phyloP scores from a whole-genome alignment of 1,140 invertebrate genomes.

The Rhopalosiphum maidis region DNA sequence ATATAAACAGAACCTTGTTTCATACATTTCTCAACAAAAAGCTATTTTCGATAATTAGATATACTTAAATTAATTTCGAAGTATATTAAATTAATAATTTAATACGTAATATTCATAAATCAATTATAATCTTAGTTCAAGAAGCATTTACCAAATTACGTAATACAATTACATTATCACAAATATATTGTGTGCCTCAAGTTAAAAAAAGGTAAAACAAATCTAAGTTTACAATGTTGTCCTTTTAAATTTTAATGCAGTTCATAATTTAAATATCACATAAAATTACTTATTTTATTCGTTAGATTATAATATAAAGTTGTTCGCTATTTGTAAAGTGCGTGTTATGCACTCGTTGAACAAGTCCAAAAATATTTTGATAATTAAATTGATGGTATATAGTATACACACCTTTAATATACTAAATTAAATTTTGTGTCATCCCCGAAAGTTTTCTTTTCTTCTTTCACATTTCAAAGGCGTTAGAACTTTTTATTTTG shows the following conservation, averaged over 20 bases:
- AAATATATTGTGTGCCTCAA: neutral
- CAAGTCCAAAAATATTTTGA: neutral
- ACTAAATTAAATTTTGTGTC: constrained; percentile 27
- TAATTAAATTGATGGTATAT: constrained; percentile 3
- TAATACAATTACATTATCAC: neutral
- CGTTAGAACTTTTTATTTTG: neutral
- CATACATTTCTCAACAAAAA: neutral
- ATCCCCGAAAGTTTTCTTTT: neutral
- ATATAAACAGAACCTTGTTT: neutral
- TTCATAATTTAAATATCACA: neutral
- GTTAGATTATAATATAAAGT: neutral
- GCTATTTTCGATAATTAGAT: neutral
- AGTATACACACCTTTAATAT: neutral
- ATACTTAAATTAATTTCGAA: neutral
- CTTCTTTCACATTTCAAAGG: neutral
- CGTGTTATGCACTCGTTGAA: neutral
- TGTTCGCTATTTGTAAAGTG: neutral
- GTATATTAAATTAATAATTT: neutral
- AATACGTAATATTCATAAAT: neutral
- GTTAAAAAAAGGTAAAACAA: neutral
- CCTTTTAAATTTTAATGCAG: neutral
- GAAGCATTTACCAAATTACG: neutral
- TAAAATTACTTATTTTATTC: constrained; percentile 27
- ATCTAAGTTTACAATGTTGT: neutral
- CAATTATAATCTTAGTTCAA: neutral